Evolutionary conservation across 2,888 invertebrate species (phyloP), one percentile per base, ranked within the genome.

Genomic region (Plebejus argus): DNA sequence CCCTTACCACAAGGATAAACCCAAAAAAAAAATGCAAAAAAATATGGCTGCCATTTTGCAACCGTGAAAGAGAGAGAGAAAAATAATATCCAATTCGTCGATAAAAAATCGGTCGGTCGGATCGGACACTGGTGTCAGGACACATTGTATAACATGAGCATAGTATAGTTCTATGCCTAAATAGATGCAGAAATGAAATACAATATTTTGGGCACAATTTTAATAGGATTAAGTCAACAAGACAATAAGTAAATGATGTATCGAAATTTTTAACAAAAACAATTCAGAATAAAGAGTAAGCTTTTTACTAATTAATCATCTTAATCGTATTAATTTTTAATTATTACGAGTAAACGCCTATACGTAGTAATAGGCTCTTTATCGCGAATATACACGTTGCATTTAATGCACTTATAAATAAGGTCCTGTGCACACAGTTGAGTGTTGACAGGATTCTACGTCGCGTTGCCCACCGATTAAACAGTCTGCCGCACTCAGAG

Each of bases 251-350:
- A 74, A 74, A 74, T 82, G 82, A 80, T 83, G 82, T 83, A 84
- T 83, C 83, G 83, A 84, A 85, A 83, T 82, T 78, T 82, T 83
- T 82, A 86, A 86, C 82, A 84, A 83, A 85, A 84, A 83, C 82
- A 82, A 81, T 81, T 56, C 35, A 66, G 20, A 49, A 49, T 45
- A n/a, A 45, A 33, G 4, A 35, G 18, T 71, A 39, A 71, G 71
- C 71, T 35, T 71, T 70, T 20, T n/a, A 39, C 71, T 39, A 20
- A 53, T 53, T 53, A 5, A 53, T 53, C 18, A 53, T 18, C 53
- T 66, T 58, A 28, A 6, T 28, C 66, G 66, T 33, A 33, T 28
- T 66, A 33, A 66, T 66, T 66, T 66, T 66, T 15, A 66, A 66
- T 66, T 33, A 66, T 33, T 6, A 66, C 66, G 66, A 66, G 6